Conservation (phyloP, 2,113 vertebrate genomes). For the Riparia riparia region DNA sequence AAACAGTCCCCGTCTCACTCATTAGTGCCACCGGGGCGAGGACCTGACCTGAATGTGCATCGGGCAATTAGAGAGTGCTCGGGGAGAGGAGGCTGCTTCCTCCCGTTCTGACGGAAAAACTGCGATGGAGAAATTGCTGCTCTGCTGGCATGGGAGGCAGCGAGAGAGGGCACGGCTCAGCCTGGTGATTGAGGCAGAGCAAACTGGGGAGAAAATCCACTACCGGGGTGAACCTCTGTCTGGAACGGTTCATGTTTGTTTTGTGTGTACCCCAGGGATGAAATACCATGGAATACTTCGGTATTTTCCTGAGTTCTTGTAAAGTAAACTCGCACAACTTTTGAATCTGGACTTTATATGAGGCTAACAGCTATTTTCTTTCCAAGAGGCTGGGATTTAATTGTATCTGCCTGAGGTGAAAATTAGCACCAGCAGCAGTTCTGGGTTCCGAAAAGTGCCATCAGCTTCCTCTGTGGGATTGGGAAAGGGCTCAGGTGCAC, state of each 20-base stretch:
- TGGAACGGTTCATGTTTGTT: not conserved
- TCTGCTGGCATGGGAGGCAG: not conserved
- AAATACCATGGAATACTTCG: fast-evolving
- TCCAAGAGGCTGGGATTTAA: not conserved
- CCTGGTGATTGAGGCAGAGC: not conserved
- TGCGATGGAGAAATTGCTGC: not conserved
- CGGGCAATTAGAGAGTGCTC: not conserved
- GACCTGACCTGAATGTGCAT: conserved; percentile 53
- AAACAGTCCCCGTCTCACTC: conserved; percentile 21
- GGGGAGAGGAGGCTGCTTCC: not conserved
- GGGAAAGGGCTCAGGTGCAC: not conserved
- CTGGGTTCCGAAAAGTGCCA: not conserved
- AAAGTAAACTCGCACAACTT: not conserved
- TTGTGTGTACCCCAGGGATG: not conserved
- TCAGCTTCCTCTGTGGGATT: not conserved
- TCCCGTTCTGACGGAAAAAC: not conserved
- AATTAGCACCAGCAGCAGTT: not conserved
- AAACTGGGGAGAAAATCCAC: not conserved
- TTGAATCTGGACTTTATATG: not conserved
- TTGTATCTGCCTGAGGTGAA: not conserved
- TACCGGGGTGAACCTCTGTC: fast-evolving
- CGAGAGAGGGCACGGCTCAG: fast-evolving
- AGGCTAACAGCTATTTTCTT: not conserved
- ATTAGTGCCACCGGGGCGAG: not conserved
- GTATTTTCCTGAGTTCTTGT: not conserved